These are phyloP conservation scores for Ellobius talpinus DNA, from an alignment of 2,113 vertebrate species.

Conservation along the genomic window DNA sequence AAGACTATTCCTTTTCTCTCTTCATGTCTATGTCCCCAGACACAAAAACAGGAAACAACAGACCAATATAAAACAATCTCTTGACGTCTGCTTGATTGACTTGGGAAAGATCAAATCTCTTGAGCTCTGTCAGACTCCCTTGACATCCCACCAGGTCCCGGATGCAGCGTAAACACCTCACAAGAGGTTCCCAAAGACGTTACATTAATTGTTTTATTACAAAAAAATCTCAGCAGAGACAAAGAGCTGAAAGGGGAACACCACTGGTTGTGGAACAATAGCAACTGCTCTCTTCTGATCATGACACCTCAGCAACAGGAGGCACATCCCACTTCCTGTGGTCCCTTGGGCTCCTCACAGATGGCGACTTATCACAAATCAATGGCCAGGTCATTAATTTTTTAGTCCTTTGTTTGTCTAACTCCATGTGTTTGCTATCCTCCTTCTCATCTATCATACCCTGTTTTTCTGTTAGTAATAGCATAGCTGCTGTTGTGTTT, in stretches of 20 bases:
- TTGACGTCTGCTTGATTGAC: background rate
- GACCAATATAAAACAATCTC: background rate
- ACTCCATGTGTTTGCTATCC: background rate
- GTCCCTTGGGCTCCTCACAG: background rate
- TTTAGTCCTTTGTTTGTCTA: background rate
- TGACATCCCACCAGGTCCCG: background rate
- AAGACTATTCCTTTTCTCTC: background rate
- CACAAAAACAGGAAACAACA: background rate
- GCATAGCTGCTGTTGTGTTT: background rate
- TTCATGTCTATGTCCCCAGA: background rate
- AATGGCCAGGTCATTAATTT: background rate
- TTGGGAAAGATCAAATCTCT: background rate
- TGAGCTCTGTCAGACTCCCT: background rate
- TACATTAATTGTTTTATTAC: background rate
- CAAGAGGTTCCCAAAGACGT: background rate
- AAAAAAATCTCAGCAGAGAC: background rate
- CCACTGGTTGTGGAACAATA: background rate
- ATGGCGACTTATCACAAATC: background rate
- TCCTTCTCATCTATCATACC: background rate
- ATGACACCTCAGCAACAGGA: rapidly evolving
- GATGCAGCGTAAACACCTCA: background rate
- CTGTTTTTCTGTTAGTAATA: background rate
- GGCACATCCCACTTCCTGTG: background rate
- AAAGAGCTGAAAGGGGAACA: background rate
- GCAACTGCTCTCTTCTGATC: background rate